Base-by-base conservation (phyloP, 2,888 invertebrate genomes). In the Esperia sulphurella region DNA sequence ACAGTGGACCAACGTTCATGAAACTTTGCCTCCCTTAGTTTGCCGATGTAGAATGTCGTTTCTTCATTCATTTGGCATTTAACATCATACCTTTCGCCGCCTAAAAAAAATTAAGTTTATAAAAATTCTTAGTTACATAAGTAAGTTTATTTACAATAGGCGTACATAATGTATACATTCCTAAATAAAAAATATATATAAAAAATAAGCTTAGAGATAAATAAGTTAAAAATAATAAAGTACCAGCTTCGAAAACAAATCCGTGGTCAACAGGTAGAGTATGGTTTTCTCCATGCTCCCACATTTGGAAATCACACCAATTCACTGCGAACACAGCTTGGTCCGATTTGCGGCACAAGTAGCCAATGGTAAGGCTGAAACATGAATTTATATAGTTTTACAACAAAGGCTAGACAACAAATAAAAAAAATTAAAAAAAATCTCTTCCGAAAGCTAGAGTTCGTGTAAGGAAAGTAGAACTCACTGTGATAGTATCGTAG, bases 281-380 rank as follows among this genome's bases (percentile, higher is more conserved):
- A 43, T 91, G 91, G 51, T 84, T 75, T 74, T 93, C 93, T 6
- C 93, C 93, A 61, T 92, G 91, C 55, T 92, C 90, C 65, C 92
- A 91, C 14, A 94, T 73, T 41, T 90, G 74, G 45, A 93, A 87
- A 61, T 92, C 91, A 50, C 91, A 88, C 35, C 66, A 75, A 14
- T 92, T 74, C 50, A 92, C 85, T 14, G 91, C 86, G 5, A 75
- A 59, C 46, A 88, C 79, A 1, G 61, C 54, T 53, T 79, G 79
- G 41, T 81, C 77, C 0, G 69, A 72, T 12, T 91, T 90, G 0
- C 83, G 84, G 62, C 92, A 92, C 14, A 92, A 62, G 65, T 92
- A 93, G 10, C 94, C 94, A 35, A 93, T 83, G 21, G 91, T 91
- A 35, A 94, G 71, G 45, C 93, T 93, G 45, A 43, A 21, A 21